Evolutionary conservation across 2,888 invertebrate genomes (phyloP).

Genomic region (Lomographa bimaculata): DNA sequence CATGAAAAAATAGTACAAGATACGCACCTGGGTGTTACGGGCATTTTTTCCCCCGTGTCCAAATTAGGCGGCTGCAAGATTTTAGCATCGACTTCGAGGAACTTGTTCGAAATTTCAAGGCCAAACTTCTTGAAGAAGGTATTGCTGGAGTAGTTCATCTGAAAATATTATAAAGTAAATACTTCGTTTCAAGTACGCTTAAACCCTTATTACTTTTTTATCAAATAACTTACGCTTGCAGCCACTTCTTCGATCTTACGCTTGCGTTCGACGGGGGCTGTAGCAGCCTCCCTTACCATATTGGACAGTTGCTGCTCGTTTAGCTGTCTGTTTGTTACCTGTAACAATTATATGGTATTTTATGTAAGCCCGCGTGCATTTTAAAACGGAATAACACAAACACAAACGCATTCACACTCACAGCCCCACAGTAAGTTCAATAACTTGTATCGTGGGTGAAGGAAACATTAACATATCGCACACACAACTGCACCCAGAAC

Average conservation of each 20-base stretch:
- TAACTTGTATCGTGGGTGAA: no score
- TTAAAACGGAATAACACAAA: no score
- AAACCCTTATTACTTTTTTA: no score
- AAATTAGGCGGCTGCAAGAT: slow-evolving; percentile 90
- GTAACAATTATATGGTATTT: no score
- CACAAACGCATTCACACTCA: no score
- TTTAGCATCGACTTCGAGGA: slow-evolving; percentile 90
- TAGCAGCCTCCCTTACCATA: slow-evolving; percentile 95
- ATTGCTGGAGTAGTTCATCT: slow-evolving; percentile 72
- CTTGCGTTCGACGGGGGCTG: slow-evolving; percentile 89
- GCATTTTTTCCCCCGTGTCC: slow-evolving; percentile 80
- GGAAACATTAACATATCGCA: no score
- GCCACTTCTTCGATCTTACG: slow-evolving; percentile 89
- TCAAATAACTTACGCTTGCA: slow-evolving; percentile 74
- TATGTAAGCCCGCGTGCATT: no score
- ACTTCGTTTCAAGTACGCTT: no score
- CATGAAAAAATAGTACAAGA: no score
- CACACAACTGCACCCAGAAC: no score
- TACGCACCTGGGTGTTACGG: slow-evolving; percentile 16
- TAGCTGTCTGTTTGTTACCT: slow-evolving; percentile 88
- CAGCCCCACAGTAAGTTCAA: no score
- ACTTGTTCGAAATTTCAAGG: slow-evolving; percentile 88
- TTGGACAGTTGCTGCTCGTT: slow-evolving; percentile 91
- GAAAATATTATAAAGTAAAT: slow-evolving; percentile 7
- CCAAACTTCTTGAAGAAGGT: slow-evolving; percentile 90